Evolutionary conservation across 2,113 vertebrate genomes (phyloP).

Genomic region (Nothocercus nigrocapillus): DNA sequence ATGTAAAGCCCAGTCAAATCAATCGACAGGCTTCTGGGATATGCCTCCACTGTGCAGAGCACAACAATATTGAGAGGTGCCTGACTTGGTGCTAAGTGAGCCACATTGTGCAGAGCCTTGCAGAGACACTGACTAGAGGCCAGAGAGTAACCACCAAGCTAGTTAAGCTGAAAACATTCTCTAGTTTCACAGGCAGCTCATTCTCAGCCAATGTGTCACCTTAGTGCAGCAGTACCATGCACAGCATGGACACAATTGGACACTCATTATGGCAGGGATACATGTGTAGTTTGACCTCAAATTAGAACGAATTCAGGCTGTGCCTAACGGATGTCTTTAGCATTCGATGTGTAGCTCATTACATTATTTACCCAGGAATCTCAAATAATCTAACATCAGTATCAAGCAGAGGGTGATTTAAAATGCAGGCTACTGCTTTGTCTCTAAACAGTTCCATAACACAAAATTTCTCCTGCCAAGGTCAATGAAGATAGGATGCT

Average conservation of each 20-base stretch:
- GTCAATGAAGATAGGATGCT: background rate
- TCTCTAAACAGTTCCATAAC: background rate
- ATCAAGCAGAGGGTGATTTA: background rate
- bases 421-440: background rate
- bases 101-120: background rate
- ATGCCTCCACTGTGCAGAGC: background rate
- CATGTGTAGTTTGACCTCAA: background rate
- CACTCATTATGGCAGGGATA: background rate
- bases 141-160: background rate
- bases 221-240: background rate
- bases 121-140: background rate
- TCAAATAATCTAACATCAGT: background rate
- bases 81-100: background rate
- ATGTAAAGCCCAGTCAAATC: background rate
- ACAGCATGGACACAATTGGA: fast-evolving
- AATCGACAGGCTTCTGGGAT: background rate
- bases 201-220: fast-evolving
- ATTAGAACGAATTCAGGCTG: background rate
- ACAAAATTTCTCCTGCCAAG: background rate
- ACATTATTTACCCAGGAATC: background rate
- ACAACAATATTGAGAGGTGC: background rate
- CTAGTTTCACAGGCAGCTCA: background rate
- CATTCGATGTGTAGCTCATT: background rate
- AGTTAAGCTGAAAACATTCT: background rate
- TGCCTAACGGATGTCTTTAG: background rate